Percentiles rank a stretch among this genome's conserved stretches.
Evolutionary conservation across 2,888 invertebrate species (phyloP).

Genomic region (Ennomos fuscantarius): DNA sequence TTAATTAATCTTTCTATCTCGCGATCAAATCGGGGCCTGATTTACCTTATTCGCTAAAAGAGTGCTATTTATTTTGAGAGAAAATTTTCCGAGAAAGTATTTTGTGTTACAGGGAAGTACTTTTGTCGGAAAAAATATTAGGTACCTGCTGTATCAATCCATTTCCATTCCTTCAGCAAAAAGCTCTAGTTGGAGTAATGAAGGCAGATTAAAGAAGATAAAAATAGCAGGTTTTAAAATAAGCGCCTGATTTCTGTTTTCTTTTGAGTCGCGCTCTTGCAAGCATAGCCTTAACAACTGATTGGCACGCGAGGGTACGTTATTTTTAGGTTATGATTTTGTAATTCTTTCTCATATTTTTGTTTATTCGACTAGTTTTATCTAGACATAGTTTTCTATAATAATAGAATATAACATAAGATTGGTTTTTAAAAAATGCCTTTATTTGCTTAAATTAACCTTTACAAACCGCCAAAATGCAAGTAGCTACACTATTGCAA

Average conservation of each 20-base stretch:
- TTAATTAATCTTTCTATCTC: conserved; percentile 59
- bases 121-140: too few relatives aligned
- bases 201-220: neutral
- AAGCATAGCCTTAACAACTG: conserved; percentile 10
- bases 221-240: conserved; percentile 3
- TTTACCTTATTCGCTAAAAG: conserved; percentile 12
- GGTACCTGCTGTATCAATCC: too few relatives aligned
- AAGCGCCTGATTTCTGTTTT: conserved; percentile 9
- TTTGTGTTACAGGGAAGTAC: too few relatives aligned
- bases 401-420: too few relatives aligned
- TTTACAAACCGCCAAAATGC: too few relatives aligned
- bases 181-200: too few relatives aligned
- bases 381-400: too few relatives aligned
- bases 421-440: too few relatives aligned
- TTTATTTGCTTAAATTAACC: too few relatives aligned
- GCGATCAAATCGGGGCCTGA: conserved; percentile 34
- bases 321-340: conserved; percentile 19
- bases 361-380: neutral
- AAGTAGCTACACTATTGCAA: too few relatives aligned
- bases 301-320: conserved; percentile 21
- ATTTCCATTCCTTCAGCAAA: too few relatives aligned
- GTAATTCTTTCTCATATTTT: conserved; percentile 15
- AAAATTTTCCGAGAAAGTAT: too few relatives aligned
- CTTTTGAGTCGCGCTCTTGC: conserved; percentile 12
- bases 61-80: conserved; percentile 5